Conservation (phyloP, 2,888 invertebrate genomes). For the Stegana nigrithorax region DNA sequence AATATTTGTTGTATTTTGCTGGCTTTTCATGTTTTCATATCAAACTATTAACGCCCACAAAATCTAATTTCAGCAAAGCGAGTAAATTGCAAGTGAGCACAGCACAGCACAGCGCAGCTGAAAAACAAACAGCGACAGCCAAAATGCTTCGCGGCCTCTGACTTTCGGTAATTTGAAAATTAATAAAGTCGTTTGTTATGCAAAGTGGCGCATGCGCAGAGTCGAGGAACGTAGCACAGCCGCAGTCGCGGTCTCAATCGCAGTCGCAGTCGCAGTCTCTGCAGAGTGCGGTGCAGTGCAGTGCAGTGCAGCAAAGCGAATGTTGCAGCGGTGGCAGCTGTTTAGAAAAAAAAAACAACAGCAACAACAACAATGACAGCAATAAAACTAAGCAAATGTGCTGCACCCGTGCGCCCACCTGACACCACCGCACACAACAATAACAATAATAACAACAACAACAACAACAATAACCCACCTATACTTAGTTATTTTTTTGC, state of each 20-base stretch:
- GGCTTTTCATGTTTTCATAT: neutral
- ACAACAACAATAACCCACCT: neutral
- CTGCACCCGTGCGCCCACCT: too few relatives aligned
- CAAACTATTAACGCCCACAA: slow-evolving; percentile 45
- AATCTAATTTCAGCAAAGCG: slow-evolving; percentile 2
- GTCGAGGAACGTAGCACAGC: too few relatives aligned
- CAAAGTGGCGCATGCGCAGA: slow-evolving; percentile 44
- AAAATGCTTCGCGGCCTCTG: slow-evolving; percentile 54
- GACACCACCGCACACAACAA: neutral
- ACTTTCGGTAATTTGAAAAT: slow-evolving; percentile 59
- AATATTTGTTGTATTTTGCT: neutral
- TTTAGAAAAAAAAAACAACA: too few relatives aligned
- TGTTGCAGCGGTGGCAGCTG: too few relatives aligned
- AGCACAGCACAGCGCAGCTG: slow-evolving; percentile 32
- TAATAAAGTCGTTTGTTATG: slow-evolving; percentile 61
- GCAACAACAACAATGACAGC: neutral
- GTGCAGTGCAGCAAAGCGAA: too few relatives aligned
- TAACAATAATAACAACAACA: neutral
- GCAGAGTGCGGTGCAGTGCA: too few relatives aligned
- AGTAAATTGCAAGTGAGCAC: slow-evolving; percentile 3
- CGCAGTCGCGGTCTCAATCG: too few relatives aligned
- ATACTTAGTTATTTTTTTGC: too few relatives aligned
- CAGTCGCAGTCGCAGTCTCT: too few relatives aligned
- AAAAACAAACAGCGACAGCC: slow-evolving; percentile 51
- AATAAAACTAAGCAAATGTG: too few relatives aligned